These are phyloP conservation scores for Stratiomys singularior DNA, from an alignment of 2,888 invertebrate genomes.

Conservation along the genomic window DNA sequence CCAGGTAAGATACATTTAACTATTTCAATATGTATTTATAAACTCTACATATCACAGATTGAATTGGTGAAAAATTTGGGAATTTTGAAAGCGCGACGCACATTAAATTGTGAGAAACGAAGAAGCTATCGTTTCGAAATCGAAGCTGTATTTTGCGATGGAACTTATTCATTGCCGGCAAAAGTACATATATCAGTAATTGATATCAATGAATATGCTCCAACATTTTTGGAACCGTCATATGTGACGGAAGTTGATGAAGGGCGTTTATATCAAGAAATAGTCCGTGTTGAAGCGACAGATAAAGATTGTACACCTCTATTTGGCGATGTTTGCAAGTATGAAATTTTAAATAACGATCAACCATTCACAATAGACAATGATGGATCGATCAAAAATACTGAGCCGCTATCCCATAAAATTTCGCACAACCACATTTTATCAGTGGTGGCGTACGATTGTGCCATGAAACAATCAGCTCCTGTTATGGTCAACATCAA, in stretches of 20 bases:
- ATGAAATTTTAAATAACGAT: slow-evolving; percentile 92
- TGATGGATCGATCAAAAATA: slow-evolving; percentile 94
- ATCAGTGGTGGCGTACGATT: slow-evolving; percentile 96
- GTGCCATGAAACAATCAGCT: slow-evolving; percentile 93
- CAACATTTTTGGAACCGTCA: slow-evolving; percentile 88
- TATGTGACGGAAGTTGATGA: slow-evolving; percentile 90
- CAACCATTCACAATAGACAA: slow-evolving; percentile 92
- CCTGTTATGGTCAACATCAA: slow-evolving; percentile 97
- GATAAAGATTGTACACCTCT: slow-evolving; percentile 95
- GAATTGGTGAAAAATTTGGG: slow-evolving; percentile 83
- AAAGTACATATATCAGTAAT: slow-evolving; percentile 94
- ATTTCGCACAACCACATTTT: slow-evolving; percentile 95
- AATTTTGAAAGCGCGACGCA: slow-evolving; percentile 79
- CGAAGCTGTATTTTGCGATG: slow-evolving; percentile 91
- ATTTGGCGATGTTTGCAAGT: slow-evolving; percentile 96
- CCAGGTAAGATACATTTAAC: slow-evolving; percentile 69
- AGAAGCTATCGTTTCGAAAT: slow-evolving; percentile 97
- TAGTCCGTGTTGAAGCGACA: slow-evolving; percentile 89
- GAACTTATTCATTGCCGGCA: slow-evolving; percentile 86
- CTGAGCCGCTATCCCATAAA: slow-evolving; percentile 91
- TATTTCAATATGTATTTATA: not conserved
- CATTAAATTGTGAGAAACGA: slow-evolving; percentile 92
- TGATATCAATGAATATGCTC: slow-evolving; percentile 96
- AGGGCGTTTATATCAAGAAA: slow-evolving; percentile 88
- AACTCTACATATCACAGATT: slow-evolving; percentile 70